Evolutionary conservation across 1,140 invertebrate genomes (phyloP), one percentile per base, ranked within the genome.

Genomic region (Panonychus citri): DNA sequence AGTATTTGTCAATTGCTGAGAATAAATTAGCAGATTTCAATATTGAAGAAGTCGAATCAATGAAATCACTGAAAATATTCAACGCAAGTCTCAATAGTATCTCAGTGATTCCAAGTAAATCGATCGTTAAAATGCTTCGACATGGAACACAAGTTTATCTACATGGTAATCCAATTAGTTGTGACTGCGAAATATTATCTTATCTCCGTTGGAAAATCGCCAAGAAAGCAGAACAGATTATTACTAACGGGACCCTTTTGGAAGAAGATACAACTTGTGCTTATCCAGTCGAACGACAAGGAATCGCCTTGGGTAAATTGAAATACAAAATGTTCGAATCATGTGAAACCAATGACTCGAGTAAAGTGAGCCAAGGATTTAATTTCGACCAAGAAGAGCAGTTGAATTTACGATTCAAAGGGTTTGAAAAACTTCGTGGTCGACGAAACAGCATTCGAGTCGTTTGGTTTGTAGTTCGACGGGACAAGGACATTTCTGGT

Each of bases 401-500:
- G 21, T 10, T 8, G 2, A 46, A 46, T 19, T 21, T 46, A 46
- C 43, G 43, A 7, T 46, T 46, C 17, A 7, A 51, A 27, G 48
- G 34, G 15, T 48, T 58, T 17, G 57, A 58, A 27, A 42, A 46
- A 39, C 48, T 53, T 30, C 51, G 57, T 27, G 21, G 57, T 27
- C 21, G 51, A 37, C 37, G 43, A 53, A 51, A 58, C 13, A 46
- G 37, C 5, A 34, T 58, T 2, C 13, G 42, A 17, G 26, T 58
- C 21, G 57, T 58, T 15, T 58, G 57, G 57, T 54, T 58, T 54
- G 42, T 58, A 13, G 30, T 40, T 3, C 40, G 53, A 28, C 52
- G 52, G 17, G 21, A 40, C 8, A 19, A 54, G 13, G 57, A 58
- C 26, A 54, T 58, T 48, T 51, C 57, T 40, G 42, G 21, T 12